A percentile compares a stretch with the other conserved stretches of the same genome.
phyloP scores from a whole-genome alignment of 35 echinoderm and acorn worm species.

The Apostichopus californicus region DNA sequence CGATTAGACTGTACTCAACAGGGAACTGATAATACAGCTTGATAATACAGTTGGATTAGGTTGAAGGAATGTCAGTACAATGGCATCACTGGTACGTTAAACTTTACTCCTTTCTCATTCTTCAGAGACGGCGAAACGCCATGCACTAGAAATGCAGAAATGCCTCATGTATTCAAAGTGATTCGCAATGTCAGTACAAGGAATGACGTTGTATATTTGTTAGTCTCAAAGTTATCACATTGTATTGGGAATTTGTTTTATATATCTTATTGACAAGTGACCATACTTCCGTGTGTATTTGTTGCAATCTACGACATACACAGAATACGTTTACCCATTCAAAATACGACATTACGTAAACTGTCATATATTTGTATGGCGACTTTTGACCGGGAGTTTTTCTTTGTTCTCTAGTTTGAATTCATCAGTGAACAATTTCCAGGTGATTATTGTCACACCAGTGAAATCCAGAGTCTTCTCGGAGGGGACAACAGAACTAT shows the following conservation, averaged over 20 bases:
- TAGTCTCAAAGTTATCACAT: no score
- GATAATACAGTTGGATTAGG: neutral
- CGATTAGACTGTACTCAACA: conserved; percentile 5
- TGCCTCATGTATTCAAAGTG: no score
- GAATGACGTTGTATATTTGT: no score
- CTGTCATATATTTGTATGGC: neutral
- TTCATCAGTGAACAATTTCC: neutral
- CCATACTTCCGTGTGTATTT: no score
- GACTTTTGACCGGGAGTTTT: neutral
- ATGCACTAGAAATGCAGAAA: no score
- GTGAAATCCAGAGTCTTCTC: neutral
- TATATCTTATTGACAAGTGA: no score
- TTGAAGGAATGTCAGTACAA: neutral
- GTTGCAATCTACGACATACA: no score
- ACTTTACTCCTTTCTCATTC: neutral
- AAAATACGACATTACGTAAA: neutral
- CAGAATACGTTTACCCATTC: neutral
- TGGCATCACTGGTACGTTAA: neutral
- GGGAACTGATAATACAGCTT: neutral
- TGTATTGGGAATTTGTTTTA: no score
- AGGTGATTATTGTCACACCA: conserved; percentile 16
- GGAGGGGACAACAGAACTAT: neutral
- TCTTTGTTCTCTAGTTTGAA: neutral
- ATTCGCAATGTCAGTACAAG: no score
- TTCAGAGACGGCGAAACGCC: no score